Base-by-base conservation (phyloP, 2,888 invertebrate species). In the Diadromus collaris region DNA sequence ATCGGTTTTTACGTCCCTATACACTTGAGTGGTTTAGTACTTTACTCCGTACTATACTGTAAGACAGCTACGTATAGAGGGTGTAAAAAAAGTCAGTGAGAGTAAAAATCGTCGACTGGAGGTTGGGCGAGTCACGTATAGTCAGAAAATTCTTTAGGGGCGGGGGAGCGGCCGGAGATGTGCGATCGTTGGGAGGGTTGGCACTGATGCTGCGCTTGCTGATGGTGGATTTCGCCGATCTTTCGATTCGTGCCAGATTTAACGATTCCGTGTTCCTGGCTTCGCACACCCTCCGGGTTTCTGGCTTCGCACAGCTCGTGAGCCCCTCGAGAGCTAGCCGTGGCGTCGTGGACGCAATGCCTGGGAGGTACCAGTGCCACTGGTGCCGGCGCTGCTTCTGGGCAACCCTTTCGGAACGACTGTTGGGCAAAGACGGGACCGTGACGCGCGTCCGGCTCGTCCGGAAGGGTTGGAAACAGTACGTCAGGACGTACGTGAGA, bases 171-270 rank as follows among this genome's bases (percentile, higher is more conserved):
- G 48, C 58, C 7, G 9, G 48, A 21, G 48, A 48, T 19, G 48
- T 48, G 41, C 27, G 32, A 21, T 48, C 44, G 24, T 2, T 16
- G 29, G 32, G 44, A 27, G 54, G 54, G 51, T 54, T 21, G 16
- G 56, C 16, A n/a, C 27, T 7, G 21, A 27, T 48, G 64, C 13
- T 71, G 41, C 44, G 64, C 21, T 72, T 81, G 76, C 83, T 81
- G 65, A 82, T 82, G 82, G 77, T 81, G 79, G 79, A 82, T 79
- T 82, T 79, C 77, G 75, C 75, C 69, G 81, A 84, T 82, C 73
- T 81, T 78, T 76, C 82, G 83, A 81, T 84, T 80, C 82, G 78
- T 78, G 78, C 78, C 82, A 83, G 83, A 84, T 85, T 86, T 86
- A 84, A 86, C 83, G 84, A 85, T 84, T 85, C 79, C 81, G 60